These are phyloP conservation scores for Myioborus miniatus DNA, from an alignment of 2,797 vertebrate species.

Conservation along the genomic window DNA sequence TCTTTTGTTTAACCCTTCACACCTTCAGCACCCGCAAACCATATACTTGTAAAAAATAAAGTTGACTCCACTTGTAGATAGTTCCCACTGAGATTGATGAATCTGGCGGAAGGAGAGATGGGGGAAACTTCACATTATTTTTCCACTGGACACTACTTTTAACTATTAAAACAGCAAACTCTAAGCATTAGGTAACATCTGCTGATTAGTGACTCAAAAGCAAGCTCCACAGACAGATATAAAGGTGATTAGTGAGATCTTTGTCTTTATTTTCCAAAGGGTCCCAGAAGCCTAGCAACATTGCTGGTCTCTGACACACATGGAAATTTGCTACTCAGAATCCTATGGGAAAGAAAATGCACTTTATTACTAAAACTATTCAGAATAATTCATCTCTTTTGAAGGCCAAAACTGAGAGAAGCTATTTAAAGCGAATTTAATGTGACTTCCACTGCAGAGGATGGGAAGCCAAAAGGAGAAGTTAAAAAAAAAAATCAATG, in stretches of 20 bases:
- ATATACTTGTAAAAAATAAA: not conserved
- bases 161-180: not conserved
- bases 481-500: not conserved
- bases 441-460: constrained; percentile 7
- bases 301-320: not conserved
- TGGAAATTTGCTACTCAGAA: constrained; percentile 1
- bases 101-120: not conserved
- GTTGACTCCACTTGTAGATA: not conserved
- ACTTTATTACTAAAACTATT: constrained; percentile 31
- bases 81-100: not conserved
- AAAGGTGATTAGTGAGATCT: not conserved
- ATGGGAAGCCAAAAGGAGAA: constrained; percentile 36
- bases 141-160: not conserved
- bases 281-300: not conserved
- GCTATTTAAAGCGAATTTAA: constrained; percentile 56
- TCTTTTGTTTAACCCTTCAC: not conserved
- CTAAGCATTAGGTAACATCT: not conserved
- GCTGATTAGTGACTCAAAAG: not conserved
- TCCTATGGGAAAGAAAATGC: not conserved
- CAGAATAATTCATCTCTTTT: constrained; percentile 21
- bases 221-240: not conserved
- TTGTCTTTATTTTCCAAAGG: not conserved
- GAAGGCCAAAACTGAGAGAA: constrained; percentile 40
- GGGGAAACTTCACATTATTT: not conserved
- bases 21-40: not conserved